phyloP scores from a whole-genome alignment of 2,113 vertebrate genomes.

The Donacobius atricapilla region DNA sequence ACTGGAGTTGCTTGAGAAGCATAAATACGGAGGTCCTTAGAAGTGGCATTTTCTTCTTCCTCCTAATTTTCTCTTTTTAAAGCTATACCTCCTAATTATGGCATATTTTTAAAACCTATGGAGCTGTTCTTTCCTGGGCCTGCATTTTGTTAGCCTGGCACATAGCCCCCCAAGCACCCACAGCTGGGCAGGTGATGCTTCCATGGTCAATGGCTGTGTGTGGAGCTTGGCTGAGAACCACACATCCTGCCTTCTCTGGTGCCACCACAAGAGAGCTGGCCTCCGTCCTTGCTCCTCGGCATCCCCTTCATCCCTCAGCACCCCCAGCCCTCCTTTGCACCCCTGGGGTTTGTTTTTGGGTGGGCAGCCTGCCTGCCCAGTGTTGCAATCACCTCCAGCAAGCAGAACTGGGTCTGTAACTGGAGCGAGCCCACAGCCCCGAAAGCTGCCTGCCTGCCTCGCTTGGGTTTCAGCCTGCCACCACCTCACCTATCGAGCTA shows the following conservation, averaged over 20 bases:
- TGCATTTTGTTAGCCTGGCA: not conserved
- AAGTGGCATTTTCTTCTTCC: not conserved
- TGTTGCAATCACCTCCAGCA: not conserved
- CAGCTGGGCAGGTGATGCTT: rapidly evolving
- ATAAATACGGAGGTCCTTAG: not conserved
- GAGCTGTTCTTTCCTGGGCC: not conserved
- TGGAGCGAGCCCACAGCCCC: not conserved
- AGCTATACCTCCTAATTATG: not conserved
- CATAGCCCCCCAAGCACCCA: rapidly evolving
- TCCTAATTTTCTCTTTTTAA: not conserved
- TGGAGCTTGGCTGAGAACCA: not conserved
- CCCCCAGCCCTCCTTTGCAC: not conserved
- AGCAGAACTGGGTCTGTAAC: not conserved
- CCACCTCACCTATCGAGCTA: constrained; percentile 11
- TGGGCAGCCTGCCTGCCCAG: not conserved
- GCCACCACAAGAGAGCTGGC: not conserved
- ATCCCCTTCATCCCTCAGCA: not conserved
- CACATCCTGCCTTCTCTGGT: not conserved
- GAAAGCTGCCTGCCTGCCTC: not conserved
- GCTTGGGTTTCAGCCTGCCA: not conserved
- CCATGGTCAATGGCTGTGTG: rapidly evolving
- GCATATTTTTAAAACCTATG: not conserved
- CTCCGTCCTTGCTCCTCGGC: rapidly evolving
- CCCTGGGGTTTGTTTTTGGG: not conserved
- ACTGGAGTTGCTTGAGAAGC: not conserved